phyloP scores from a whole-genome alignment of 2,113 vertebrate genomes.

The Spermophilus dauricus region DNA sequence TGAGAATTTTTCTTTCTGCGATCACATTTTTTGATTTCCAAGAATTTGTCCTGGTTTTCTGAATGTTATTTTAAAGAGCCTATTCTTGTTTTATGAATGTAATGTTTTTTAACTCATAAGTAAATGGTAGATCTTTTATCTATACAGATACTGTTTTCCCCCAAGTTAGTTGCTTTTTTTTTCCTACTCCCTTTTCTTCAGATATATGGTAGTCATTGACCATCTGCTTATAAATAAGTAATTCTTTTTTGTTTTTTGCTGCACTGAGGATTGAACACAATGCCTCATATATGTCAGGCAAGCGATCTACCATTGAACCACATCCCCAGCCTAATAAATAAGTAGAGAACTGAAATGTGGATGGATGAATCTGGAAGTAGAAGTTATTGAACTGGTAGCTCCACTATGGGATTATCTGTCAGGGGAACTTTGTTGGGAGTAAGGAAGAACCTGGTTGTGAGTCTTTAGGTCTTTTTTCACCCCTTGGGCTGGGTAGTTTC shows the following conservation, averaged over 20 bases:
- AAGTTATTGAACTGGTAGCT: background rate
- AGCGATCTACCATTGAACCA: too few relatives aligned
- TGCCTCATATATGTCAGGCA: too few relatives aligned
- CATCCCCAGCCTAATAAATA: too few relatives aligned
- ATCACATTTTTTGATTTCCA: background rate
- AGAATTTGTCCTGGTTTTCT: background rate
- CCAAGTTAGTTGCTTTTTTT: background rate
- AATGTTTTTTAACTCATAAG: background rate
- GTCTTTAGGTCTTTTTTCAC: background rate
- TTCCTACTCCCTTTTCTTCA: background rate
- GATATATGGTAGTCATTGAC: background rate
- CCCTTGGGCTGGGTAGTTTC: background rate
- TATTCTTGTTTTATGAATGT: too few relatives aligned
- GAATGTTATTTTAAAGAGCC: background rate
- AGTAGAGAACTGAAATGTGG: background rate
- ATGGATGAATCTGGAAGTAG: background rate
- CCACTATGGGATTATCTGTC: background rate
- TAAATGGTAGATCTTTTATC: background rate
- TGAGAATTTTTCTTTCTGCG: background rate
- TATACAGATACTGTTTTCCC: background rate
- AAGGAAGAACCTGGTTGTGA: background rate
- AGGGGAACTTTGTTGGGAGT: background rate
- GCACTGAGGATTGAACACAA: too few relatives aligned
- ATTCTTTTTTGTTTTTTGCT: too few relatives aligned
- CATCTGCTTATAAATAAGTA: background rate